phyloP scores from a whole-genome alignment of 2,113 vertebrate species.

The Chaenogobius annularis region DNA sequence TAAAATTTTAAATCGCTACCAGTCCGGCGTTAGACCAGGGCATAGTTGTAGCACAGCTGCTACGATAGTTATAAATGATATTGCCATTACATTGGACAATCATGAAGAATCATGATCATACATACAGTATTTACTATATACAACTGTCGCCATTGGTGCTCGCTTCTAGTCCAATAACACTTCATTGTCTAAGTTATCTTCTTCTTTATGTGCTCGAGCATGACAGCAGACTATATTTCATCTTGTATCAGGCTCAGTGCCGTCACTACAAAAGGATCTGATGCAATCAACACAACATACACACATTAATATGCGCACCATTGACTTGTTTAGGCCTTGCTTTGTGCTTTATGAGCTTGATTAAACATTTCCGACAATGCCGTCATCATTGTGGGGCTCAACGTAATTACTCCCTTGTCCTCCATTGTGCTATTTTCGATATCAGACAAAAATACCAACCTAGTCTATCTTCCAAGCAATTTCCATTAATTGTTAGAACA shows the following conservation, averaged over 20 bases:
- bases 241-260: background rate
- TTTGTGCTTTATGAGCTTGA: slow-evolving; percentile 65
- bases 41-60: too few relatives aligned
- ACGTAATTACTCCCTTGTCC: slow-evolving; percentile 62
- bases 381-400: slow-evolving; percentile 61
- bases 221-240: slow-evolving; percentile 34
- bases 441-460: background rate
- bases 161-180: background rate
- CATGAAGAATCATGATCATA: too few relatives aligned
- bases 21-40: too few relatives aligned
- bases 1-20: too few relatives aligned
- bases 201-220: slow-evolving; percentile 10
- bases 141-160: background rate
- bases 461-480: slow-evolving; percentile 28
- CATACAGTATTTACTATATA: too few relatives aligned
- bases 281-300: slow-evolving; percentile 47
- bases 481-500: slow-evolving; percentile 51
- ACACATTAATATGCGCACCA: slow-evolving; percentile 61
- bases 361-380: slow-evolving; percentile 62
- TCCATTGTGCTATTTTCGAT: slow-evolving; percentile 34
- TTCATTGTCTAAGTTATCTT: background rate
- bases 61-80: too few relatives aligned
- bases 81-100: too few relatives aligned
- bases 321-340: slow-evolving; percentile 58
- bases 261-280: slow-evolving; percentile 42